A percentile compares a stretch with the other conserved stretches of the same genome.
Evolutionary conservation across 2,888 invertebrate species (phyloP).

Genomic region (Cosmia pyralina): DNA sequence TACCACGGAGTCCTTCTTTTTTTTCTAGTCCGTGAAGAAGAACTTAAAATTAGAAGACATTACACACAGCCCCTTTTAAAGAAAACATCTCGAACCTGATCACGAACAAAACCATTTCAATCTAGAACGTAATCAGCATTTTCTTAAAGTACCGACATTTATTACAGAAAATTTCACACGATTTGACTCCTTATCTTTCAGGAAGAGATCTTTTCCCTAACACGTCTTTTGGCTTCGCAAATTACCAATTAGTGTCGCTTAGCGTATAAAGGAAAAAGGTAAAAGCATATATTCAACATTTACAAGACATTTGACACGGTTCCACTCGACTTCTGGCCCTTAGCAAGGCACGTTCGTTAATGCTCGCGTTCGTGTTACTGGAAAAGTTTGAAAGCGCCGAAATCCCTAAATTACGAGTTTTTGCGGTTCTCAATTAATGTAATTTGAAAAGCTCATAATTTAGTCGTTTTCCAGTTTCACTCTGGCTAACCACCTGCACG

Average conservation of each 20-base stretch:
- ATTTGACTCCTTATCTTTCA: constrained; percentile 32
- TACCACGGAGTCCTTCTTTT: too few relatives aligned
- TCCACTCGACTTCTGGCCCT: constrained; percentile 50
- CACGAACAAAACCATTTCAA: constrained; percentile 32
- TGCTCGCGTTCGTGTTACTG: constrained; percentile 48
- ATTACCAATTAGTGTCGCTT: constrained; percentile 54
- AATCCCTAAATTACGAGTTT: background rate
- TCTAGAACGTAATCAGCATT: constrained; percentile 42
- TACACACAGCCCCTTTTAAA: background rate
- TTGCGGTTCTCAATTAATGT: background rate
- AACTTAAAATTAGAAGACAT: background rate
- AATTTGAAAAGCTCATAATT: background rate
- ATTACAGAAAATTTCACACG: constrained; percentile 44
- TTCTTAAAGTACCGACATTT: constrained; percentile 38
- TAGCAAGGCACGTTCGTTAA: constrained; percentile 59
- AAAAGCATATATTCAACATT: constrained; percentile 48
- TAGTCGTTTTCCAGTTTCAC: background rate
- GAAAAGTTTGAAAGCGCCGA: background rate
- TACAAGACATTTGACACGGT: constrained; percentile 56
- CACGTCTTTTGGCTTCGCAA: constrained; percentile 42
- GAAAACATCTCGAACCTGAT: constrained; percentile 9
- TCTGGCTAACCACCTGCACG: background rate
- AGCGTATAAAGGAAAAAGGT: constrained; percentile 26
- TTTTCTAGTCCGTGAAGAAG: too few relatives aligned
- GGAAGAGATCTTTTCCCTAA: constrained; percentile 41